Evolutionary conservation across 1,140 invertebrate genomes (phyloP), one percentile per base, ranked within the genome.

Genomic region (Drosophila asahinai): DNA sequence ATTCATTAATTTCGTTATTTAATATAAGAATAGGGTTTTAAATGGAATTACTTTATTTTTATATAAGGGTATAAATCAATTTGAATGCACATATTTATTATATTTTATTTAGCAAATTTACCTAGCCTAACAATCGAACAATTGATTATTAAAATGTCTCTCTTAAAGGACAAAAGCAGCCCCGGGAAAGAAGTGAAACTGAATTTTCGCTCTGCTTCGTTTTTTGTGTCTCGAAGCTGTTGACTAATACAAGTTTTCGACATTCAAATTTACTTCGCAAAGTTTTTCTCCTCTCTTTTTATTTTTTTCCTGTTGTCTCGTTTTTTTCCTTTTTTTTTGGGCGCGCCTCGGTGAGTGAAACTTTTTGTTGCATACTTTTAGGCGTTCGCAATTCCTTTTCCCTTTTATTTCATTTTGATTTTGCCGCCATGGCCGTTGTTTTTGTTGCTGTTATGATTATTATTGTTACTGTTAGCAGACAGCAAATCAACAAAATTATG

Each of bases 401-500:
- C 33, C 36, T 59, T 61, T 59, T 79, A 54, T 67, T 79, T 79
- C 57, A 74, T 80, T 80, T 75, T 73, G 71, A 77, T 90, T 90
- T 83, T 60, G 51, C 51, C 60, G 60, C 48, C 76, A 45, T 77
- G 38, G 52, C 67, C 55, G 65, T 63, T 70, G 65, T 83, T 83
- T 42, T 61, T 64, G 74, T 77, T 83, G 47, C 81, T 86, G 47
- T 83, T 83, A 68, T 84, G 79, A 66, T 80, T 84, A 58, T 66
- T 89, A 67, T 70, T 87, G 49, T 77, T 86, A 55, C 67, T 87
- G 66, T 86, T 83, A 63, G 67, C 81, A 89, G 84, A 89, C 86
- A 89, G 84, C 86, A 89, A 89, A 89, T 89, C 86, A 89, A 84
- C 86, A 90, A 89, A 89, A 90, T 90, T 90, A 90, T 90, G 81